These are phyloP conservation scores for Dendropsophus ebraccatus DNA, from an alignment of 2,113 vertebrate genomes.

Conservation along the genomic window DNA sequence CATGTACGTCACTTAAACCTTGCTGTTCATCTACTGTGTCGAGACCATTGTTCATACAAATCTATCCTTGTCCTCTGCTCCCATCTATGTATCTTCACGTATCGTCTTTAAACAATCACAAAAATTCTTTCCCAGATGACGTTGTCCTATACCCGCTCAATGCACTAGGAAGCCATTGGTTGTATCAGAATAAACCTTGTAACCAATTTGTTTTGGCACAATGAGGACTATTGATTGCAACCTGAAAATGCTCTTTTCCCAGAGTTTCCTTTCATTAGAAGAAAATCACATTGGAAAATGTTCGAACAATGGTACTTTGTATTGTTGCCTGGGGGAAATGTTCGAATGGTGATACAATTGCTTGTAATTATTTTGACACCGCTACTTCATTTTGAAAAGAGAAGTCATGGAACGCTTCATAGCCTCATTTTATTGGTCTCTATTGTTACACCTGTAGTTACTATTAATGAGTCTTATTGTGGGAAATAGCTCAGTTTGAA, in stretches of 20 bases:
- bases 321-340: not conserved
- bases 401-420: not conserved
- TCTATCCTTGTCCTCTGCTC: slow-evolving; percentile 4
- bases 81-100: slow-evolving; percentile 5
- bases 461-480: not conserved
- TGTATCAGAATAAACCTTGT: slow-evolving; percentile 11
- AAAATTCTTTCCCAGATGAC: not conserved
- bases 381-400: not conserved
- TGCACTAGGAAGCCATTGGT: not conserved
- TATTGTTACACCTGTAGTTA: not conserved
- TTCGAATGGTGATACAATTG: slow-evolving; percentile 27
- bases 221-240: slow-evolving; percentile 16
- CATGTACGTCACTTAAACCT: slow-evolving; percentile 24
- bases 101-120: slow-evolving; percentile 12
- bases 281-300: slow-evolving; percentile 26
- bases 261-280: slow-evolving; percentile 16
- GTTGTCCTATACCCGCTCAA: not conserved
- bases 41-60: slow-evolving; percentile 13
- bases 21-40: not conserved
- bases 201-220: not conserved
- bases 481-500: not conserved
- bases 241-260: not conserved
- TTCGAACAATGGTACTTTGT: slow-evolving; percentile 22
- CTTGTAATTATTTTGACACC: slow-evolving; percentile 7
- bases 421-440: not conserved